Evolutionary conservation across 1,140 invertebrate genomes (phyloP), one percentile per base, ranked within the genome.

Genomic region (Lepidurus apus): DNA sequence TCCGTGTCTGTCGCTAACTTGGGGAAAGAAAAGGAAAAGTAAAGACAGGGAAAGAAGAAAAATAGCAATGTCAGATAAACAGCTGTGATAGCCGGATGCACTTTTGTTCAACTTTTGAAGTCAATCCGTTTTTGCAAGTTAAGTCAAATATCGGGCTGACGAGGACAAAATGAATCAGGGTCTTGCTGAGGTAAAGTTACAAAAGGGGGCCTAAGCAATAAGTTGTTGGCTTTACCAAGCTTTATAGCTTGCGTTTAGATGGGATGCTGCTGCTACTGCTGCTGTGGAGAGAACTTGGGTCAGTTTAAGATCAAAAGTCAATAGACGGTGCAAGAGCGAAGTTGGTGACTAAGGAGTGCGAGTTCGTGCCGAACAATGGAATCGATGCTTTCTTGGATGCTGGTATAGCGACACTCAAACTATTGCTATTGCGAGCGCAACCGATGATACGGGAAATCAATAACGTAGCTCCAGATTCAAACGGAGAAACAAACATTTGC

Each of bases 331-430:
- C 6, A 65, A 65, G 53, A 13, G 53, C 53, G 21, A 65, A 65
- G 17, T 65, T 13, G 17, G 53, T 65, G 53, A 65, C 53, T 65
- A 17, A 65, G 53, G 53, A 21, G 53, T 7, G 21, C 17, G 21
- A 17, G 53, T 65, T 65, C 53, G 53, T 65, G 53, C 53, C 53
- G 53, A 65, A 65, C 53, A 65, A 65, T 65, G 53, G 53, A 65
- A 65, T 65, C 53, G 17, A 65, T 65, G 53, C 53, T 65, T 34
- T 65, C 53, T 65, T 11, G 21, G 53, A 65, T 65, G 53, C 53
- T 65, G 53, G 53, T 65, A 17, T 0, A 65, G 34, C 53, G 21
- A 65, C 53, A 65, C 53, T 65, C 53, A 13, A 65, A 65, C 53
- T 65, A 65, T 65, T 13, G 53, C 21, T 65, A 65, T 65, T 65